A percentile compares a stretch with the other conserved stretches of the same genome.
Conservation (phyloP, 2,888 invertebrate genomes). For the Slavum lentiscoides region DNA sequence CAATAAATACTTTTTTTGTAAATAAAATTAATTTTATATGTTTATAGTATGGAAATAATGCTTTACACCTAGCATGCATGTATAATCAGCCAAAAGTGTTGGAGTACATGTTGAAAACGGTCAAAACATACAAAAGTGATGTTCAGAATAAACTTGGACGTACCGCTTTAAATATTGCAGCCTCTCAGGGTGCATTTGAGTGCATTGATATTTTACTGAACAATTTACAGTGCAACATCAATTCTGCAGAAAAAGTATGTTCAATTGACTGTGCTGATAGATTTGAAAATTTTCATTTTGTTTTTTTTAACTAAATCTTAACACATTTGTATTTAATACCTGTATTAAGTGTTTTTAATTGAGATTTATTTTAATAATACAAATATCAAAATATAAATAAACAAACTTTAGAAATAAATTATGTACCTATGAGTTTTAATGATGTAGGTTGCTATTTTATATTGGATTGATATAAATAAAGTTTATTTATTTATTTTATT, state of each 20-base stretch:
- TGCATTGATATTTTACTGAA: constrained; percentile 73
- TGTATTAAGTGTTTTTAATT: too few relatives aligned
- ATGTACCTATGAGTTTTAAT: too few relatives aligned
- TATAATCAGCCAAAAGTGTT: constrained; percentile 41
- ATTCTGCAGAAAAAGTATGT: constrained; percentile 76
- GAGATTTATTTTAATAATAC: too few relatives aligned
- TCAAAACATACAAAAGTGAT: constrained; percentile 59
- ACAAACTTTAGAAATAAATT: too few relatives aligned
- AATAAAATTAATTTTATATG: not conserved
- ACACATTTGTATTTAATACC: too few relatives aligned
- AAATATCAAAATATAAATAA: too few relatives aligned
- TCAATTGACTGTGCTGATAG: not conserved
- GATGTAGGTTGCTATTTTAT: too few relatives aligned
- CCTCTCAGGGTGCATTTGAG: constrained; percentile 77
- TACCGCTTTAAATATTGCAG: constrained; percentile 88
- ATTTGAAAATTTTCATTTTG: not conserved
- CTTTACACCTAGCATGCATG: constrained; percentile 34
- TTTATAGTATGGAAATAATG: constrained; percentile 43
- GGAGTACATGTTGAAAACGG: constrained; percentile 21
- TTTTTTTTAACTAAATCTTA: too few relatives aligned
- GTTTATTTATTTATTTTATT: too few relatives aligned
- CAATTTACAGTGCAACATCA: constrained; percentile 70
- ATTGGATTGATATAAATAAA: too few relatives aligned
- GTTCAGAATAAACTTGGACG: constrained; percentile 89
- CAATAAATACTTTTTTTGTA: not conserved